Evolutionary conservation across 2,113 vertebrate genomes (phyloP), one percentile per base, ranked within the genome.

Genomic region (Setophaga coronata): DNA sequence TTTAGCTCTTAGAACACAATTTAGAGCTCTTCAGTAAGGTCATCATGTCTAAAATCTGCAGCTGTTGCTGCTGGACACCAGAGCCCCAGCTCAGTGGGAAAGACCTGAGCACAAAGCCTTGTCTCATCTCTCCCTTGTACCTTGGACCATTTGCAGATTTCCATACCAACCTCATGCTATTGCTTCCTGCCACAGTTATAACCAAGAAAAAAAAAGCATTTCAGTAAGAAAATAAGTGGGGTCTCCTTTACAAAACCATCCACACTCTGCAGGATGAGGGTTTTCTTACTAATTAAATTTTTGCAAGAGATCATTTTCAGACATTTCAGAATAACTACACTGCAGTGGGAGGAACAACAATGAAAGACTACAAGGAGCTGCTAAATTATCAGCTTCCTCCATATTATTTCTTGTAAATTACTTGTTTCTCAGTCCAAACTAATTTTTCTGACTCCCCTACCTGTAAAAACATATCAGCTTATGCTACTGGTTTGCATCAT

Each of bases 201-300:
- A 57, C 6, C 17, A 60, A 56, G 29, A 38, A 73, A 43, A 42
- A 43, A 29, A 56, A 40, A 4, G 2, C 7, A 72, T 48, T 93
- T 82, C 31, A 15, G 3, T 24, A 28, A 45, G 18, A 62, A 77
- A 70, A 36, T 7, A 78, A 87, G 36, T 25, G 8, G 8, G 2
- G 20, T 67, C 9, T 66, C 10, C 25, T 83, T 70, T 47, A 23
- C 23, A 79, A 87, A 65, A 36, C 14, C 24, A 72, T 36, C 13
- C 29, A 50, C 10, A 24, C 23, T 5, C 29, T 34, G 14, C 18
- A 72, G 29, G 10, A 24, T 38, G 12, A 2, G 1, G 0, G 0
- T 5, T 47, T 72, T 56, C 50, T 76, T 19, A 6, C 3, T 7
- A 54, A 47, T 9, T 12, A 76, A n/a, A 25, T 42, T 74, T 80